These are phyloP conservation scores for Dunckerocampus dactyliophorus DNA, from an alignment of 2,113 vertebrate genomes.

Conservation along the genomic window DNA sequence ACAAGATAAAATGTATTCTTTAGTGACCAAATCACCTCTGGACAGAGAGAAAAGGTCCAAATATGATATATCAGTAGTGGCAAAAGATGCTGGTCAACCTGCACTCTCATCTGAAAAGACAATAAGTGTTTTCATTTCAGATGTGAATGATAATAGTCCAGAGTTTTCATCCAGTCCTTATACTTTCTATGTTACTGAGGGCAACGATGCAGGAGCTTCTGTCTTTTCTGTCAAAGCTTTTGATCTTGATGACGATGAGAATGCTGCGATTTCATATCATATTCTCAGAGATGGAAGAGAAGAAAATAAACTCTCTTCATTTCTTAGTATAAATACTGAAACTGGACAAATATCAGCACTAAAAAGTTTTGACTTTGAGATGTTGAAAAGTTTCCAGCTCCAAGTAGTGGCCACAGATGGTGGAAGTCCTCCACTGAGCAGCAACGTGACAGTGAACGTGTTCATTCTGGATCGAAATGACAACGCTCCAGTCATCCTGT, in stretches of 20 bases:
- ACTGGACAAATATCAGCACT: constrained; percentile 38
- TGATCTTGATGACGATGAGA: constrained; percentile 48
- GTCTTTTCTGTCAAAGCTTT: constrained; percentile 50
- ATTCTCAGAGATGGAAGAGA: not conserved
- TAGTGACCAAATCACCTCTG: constrained; percentile 29
- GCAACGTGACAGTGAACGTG: constrained; percentile 18
- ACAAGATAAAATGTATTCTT: constrained; percentile 37
- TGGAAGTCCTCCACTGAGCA: constrained; percentile 1
- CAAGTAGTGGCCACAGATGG: constrained; percentile 10
- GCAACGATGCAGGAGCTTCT: constrained; percentile 10
- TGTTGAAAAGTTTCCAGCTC: constrained; percentile 30
- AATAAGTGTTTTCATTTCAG: constrained; percentile 31
- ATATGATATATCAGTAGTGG: constrained; percentile 36
- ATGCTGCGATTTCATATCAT: constrained; percentile 50
- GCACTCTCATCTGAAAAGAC: constrained; percentile 29
- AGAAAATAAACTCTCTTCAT: constrained; percentile 9
- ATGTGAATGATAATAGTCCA: constrained; percentile 50
- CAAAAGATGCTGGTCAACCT: constrained; percentile 41
- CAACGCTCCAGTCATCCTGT: constrained; percentile 29
- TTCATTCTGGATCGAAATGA: constrained; percentile 26
- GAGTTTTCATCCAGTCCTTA: constrained; percentile 28
- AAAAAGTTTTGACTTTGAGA: constrained; percentile 57
- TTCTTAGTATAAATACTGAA: constrained; percentile 33
- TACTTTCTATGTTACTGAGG: constrained; percentile 17
- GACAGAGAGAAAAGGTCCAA: constrained; percentile 54